Percentiles rank a stretch among this genome's conserved stretches.
These are phyloP conservation scores for Melipona quadrifasciata DNA, from an alignment of 1,140 invertebrate genomes.

Conservation along the genomic window DNA sequence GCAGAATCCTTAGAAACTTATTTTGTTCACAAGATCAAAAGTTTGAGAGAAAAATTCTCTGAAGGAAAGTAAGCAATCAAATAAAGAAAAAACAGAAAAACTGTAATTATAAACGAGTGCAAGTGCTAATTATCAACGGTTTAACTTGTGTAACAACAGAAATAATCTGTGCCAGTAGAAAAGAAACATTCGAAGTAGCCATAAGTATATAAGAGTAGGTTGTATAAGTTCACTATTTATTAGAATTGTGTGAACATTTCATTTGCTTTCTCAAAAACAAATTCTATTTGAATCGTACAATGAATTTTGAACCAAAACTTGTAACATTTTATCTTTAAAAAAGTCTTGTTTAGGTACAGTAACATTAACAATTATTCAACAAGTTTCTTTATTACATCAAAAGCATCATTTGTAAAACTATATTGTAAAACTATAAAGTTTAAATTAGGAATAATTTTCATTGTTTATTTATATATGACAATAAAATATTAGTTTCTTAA, in stretches of 20 bases:
- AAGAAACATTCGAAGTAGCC: conserved; percentile 60
- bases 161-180: conserved; percentile 67
- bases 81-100: conserved; percentile 45
- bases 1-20: conserved; percentile 97
- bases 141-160: conserved; percentile 51
- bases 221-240: conserved; percentile 69
- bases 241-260: conserved; percentile 70
- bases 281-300: conserved; percentile 38
- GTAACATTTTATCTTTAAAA: background rate
- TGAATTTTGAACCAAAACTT: conserved; percentile 63
- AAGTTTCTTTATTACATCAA: background rate
- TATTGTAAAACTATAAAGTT: conserved; percentile 9
- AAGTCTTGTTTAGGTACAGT: background rate
- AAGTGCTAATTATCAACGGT: conserved; percentile 47
- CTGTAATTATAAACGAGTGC: conserved; percentile 57
- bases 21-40: conserved; percentile 96
- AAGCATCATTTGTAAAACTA: background rate
- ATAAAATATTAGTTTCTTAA: conserved; percentile 33
- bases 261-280: conserved; percentile 20
- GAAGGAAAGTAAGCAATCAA: conserved; percentile 81
- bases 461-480: conserved; percentile 23
- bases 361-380: background rate
- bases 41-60: conserved; percentile 90
- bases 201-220: conserved; percentile 66
- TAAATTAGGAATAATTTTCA: conserved; percentile 12